Evolutionary conservation across 2,797 vertebrate genomes (phyloP).

Genomic region (Lagocephalus sceleratus): DNA sequence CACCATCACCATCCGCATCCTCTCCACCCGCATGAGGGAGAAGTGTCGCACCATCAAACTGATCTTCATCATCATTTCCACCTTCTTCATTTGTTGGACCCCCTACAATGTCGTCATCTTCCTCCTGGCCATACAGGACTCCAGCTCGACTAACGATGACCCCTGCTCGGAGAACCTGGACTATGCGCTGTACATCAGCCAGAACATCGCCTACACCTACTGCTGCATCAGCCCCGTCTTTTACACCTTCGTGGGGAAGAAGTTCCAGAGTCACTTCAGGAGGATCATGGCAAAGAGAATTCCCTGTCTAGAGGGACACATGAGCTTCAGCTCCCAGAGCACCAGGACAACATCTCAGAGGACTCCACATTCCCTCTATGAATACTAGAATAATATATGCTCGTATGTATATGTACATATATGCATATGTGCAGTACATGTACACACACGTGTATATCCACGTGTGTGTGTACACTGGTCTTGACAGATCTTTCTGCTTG

Average conservation of each 20-base stretch:
- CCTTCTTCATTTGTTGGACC: conserved; percentile 79
- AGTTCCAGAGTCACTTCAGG: conserved; percentile 76
- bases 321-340: conserved; percentile 58
- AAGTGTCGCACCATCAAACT: conserved; percentile 77
- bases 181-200: conserved; percentile 68
- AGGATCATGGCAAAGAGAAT: conserved; percentile 59
- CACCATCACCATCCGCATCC: conserved; percentile 71
- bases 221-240: conserved; percentile 80
- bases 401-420: too few relatives aligned
- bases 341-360: conserved; percentile 66
- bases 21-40: conserved; percentile 70
- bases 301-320: conserved; percentile 62
- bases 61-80: conserved; percentile 77
- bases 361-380: conserved; percentile 59
- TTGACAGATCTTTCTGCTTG: too few relatives aligned
- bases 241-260: conserved; percentile 81
- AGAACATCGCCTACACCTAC: conserved; percentile 78
- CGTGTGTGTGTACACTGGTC: too few relatives aligned
- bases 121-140: conserved; percentile 50
- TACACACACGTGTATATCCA: background rate
- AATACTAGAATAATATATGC: conserved; percentile 34
- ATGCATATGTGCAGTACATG: background rate
- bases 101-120: conserved; percentile 78
- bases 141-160: fast-evolving
- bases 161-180: conserved; percentile 40